These are phyloP conservation scores for Drosophila eohydei DNA, from an alignment of 2,888 invertebrate genomes.

Conservation along the genomic window DNA sequence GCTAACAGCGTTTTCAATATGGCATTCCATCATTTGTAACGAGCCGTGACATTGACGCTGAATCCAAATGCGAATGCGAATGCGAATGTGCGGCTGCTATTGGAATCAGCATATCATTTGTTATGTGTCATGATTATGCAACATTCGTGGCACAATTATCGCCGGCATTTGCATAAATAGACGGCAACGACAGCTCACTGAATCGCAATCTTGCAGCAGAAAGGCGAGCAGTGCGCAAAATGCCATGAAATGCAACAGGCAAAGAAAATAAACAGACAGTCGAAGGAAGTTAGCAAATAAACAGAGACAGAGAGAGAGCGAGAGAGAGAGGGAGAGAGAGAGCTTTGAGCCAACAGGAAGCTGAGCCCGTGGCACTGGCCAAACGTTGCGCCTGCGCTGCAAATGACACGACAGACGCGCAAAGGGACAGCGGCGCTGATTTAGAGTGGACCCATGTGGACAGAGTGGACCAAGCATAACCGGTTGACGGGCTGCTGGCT, in stretches of 20 bases:
- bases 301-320: conserved; percentile 16
- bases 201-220: conserved; percentile 67
- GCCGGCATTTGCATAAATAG: conserved; percentile 67
- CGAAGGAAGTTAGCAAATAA: conserved; percentile 34
- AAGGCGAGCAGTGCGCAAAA: conserved; percentile 22
- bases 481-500: conserved; percentile 33
- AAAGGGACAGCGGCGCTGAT: conserved; percentile 46
- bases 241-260: conserved; percentile 32
- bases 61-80: conserved; percentile 18
- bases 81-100: conserved; percentile 34
- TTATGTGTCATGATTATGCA: conserved; percentile 70
- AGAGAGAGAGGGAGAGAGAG: conserved; percentile 15
- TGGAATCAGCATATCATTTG: conserved; percentile 59
- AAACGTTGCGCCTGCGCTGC: conserved; percentile 65
- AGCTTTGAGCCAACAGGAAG: conserved; percentile 60
- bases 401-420: conserved; percentile 46
- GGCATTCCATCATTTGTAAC: conserved; percentile 25
- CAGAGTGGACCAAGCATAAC: conserved; percentile 43
- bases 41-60: conserved; percentile 56
- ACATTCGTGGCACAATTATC: conserved; percentile 75
- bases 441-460: conserved; percentile 39
- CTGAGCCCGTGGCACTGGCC: conserved; percentile 50
- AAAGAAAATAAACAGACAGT: conserved; percentile 21
- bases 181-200: conserved; percentile 50
- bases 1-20: conserved; percentile 3